These are phyloP conservation scores for Graphium colonna DNA, from an alignment of 2,888 invertebrate genomes.

Conservation along the genomic window DNA sequence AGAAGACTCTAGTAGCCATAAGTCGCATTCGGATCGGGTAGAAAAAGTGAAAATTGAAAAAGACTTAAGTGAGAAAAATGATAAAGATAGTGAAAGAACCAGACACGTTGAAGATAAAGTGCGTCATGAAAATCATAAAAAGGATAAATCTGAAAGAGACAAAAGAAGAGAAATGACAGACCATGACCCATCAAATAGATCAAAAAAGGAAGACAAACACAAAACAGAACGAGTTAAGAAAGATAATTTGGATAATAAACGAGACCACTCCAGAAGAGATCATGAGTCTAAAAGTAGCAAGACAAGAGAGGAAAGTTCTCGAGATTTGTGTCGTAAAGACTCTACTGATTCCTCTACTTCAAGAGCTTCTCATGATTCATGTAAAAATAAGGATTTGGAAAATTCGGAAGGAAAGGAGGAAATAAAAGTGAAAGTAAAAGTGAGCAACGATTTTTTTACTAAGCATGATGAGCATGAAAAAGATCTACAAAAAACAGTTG, in stretches of 20 bases:
- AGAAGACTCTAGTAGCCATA: constrained; percentile 43
- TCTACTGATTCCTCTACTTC: constrained; percentile 74
- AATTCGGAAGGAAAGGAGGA: constrained; percentile 61
- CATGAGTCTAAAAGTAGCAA: constrained; percentile 61
- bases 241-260: constrained; percentile 56
- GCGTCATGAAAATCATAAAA: constrained; percentile 73
- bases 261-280: constrained; percentile 65
- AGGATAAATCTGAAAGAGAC: constrained; percentile 64
- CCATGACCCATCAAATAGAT: constrained; percentile 42
- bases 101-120: constrained; percentile 60
- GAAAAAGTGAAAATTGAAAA: constrained; percentile 46
- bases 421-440: constrained; percentile 51
- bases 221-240: constrained; percentile 65
- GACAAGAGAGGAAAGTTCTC: constrained; percentile 63
- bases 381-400: constrained; percentile 61
- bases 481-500: constrained; percentile 43
- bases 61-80: constrained; percentile 47
- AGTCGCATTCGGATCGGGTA: constrained; percentile 41
- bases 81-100: constrained; percentile 54
- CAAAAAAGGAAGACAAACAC: constrained; percentile 73
- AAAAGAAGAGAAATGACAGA: constrained; percentile 56
- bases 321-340: constrained; percentile 70
- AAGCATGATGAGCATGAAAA: constrained; percentile 77
- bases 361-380: constrained; percentile 66
- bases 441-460: constrained; percentile 64